Evolutionary conservation across 2,797 vertebrate species (phyloP).

Genomic region (Jordanella pulchra): DNA sequence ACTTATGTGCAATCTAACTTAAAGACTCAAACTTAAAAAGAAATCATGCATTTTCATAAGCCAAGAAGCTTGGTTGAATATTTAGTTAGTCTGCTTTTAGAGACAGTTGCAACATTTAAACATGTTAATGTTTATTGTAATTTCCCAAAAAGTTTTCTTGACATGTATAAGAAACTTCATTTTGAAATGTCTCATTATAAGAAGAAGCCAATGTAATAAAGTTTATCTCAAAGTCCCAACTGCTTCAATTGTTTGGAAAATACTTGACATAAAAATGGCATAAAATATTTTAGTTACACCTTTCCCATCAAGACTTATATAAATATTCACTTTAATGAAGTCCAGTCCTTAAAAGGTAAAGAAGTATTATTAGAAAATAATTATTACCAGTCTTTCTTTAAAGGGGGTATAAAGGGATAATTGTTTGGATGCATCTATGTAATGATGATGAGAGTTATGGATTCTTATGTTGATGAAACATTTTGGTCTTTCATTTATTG

Average conservation of each 20-base stretch:
- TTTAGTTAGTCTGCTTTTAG: slow-evolving; percentile 33
- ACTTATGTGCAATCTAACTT: slow-evolving; percentile 56
- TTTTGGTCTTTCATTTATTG: too few species aligned
- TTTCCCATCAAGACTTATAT: neutral
- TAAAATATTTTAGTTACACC: neutral
- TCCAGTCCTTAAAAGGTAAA: neutral
- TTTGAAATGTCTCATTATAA: slow-evolving; percentile 44
- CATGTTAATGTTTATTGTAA: slow-evolving; percentile 28
- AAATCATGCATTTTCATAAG: slow-evolving; percentile 49
- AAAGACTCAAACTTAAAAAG: slow-evolving; percentile 27
- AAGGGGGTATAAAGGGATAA: neutral
- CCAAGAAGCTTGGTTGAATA: slow-evolving; percentile 34
- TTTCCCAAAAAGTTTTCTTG: slow-evolving; percentile 39
- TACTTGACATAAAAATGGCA: slow-evolving; percentile 4
- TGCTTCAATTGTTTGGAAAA: slow-evolving; percentile 16
- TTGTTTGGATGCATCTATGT: too few species aligned
- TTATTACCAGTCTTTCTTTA: neutral
- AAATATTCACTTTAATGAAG: neutral
- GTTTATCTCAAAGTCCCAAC: too few species aligned
- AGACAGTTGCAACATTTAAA: slow-evolving; percentile 21
- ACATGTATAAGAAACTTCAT: slow-evolving; percentile 53
- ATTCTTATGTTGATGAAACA: neutral
- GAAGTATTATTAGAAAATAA: neutral
- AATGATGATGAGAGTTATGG: too few species aligned
- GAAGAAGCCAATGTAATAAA: slow-evolving; percentile 35